Evolutionary conservation across 2,888 invertebrate genomes (phyloP).

Genomic region (Colostygia pectinataria): DNA sequence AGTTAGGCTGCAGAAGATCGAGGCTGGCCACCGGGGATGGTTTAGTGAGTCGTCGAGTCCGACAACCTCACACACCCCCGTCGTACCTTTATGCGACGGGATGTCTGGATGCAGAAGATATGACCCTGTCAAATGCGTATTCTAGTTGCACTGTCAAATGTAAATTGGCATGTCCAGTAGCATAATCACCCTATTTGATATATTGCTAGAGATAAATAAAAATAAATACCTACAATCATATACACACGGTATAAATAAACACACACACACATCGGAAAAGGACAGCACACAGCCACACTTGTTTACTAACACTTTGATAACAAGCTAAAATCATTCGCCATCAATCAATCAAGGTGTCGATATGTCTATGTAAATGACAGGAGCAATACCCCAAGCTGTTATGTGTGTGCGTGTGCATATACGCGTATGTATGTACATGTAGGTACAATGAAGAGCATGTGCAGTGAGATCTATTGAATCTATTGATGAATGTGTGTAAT

Average conservation of each 20-base stretch:
- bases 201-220: too few relatives aligned
- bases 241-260: background rate
- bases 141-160: too few relatives aligned
- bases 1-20: too few relatives aligned
- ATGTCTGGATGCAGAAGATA: too few relatives aligned
- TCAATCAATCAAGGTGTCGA: constrained; percentile 54
- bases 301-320: constrained; percentile 53
- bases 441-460: constrained; percentile 2
- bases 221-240: too few relatives aligned
- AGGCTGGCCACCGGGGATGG: too few relatives aligned
- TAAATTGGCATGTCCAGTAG: too few relatives aligned
- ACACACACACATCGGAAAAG: constrained; percentile 25
- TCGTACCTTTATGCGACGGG: too few relatives aligned
- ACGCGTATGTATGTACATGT: constrained; percentile 4
- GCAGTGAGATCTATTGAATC: constrained; percentile 25
- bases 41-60: too few relatives aligned
- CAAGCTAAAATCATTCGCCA: constrained; percentile 49
- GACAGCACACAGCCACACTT: constrained; percentile 35
- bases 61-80: too few relatives aligned
- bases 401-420: constrained; percentile 17
- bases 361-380: constrained; percentile 50
- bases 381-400: constrained; percentile 43
- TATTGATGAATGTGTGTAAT: constrained; percentile 2
- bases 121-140: too few relatives aligned
- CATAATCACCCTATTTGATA: too few relatives aligned